Percentiles rank a stretch among this genome's conserved stretches.
Evolutionary conservation across 2,113 vertebrate genomes (phyloP).

Genomic region (Hystrix cristata): DNA sequence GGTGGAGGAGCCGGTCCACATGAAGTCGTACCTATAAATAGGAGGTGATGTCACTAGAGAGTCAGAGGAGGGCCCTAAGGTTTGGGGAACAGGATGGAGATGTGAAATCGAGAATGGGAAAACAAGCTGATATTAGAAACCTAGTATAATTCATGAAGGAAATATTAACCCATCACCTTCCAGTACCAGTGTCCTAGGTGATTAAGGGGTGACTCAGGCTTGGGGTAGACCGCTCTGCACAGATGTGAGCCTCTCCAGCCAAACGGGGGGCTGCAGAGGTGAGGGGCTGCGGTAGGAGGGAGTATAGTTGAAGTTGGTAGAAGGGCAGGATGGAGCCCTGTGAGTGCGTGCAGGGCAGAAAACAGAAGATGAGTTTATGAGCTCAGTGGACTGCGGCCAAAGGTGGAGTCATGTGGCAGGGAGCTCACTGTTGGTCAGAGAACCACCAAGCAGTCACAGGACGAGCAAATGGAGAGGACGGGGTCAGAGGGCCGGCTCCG

Average conservation of each 20-base stretch:
- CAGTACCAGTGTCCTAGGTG: neutral
- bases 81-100: neutral
- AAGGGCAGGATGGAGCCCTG: neutral
- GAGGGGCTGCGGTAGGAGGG: neutral
- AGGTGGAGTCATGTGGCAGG: too few species aligned
- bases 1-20: neutral
- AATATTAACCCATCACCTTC: neutral
- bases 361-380: neutral
- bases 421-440: neutral
- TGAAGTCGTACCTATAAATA: neutral
- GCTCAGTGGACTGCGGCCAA: neutral
- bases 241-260: neutral
- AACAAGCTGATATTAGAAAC: neutral
- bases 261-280: neutral
- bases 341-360: too few species aligned
- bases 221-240: neutral
- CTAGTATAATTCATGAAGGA: accelerated
- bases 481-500: neutral
- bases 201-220: neutral
- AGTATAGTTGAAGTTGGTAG: neutral
- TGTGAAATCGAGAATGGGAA: neutral
- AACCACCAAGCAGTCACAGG: too few species aligned
- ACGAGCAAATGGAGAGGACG: neutral
- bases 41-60: neutral
- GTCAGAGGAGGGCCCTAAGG: neutral